phyloP scores from a whole-genome alignment of 2,113 vertebrate species.

The Charadrius vociferus region DNA sequence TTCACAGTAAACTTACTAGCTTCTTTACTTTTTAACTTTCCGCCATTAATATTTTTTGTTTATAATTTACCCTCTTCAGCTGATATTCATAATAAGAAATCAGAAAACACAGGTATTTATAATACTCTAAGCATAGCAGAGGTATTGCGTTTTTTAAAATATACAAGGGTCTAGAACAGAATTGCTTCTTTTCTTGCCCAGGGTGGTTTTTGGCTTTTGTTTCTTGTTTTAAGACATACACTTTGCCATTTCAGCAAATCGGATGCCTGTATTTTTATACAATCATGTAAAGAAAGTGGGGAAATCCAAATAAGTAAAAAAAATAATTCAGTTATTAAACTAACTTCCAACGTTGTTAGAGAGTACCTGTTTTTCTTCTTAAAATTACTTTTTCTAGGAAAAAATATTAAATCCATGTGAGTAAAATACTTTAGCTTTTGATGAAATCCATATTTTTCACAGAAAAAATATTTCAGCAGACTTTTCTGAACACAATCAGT shows the following conservation, averaged over 20 bases:
- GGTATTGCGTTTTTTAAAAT: neutral
- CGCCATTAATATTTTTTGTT: neutral
- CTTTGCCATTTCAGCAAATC: neutral
- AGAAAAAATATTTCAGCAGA: neutral
- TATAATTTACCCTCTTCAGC: neutral
- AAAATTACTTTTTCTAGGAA: neutral
- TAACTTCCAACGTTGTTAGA: neutral
- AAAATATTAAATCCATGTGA: neutral
- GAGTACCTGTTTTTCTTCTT: neutral
- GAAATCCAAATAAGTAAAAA: neutral
- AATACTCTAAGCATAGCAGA: neutral
- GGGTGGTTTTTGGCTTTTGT: neutral
- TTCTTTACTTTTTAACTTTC: neutral
- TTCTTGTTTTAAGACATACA: neutral
- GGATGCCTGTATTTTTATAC: neutral
- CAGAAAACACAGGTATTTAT: neutral
- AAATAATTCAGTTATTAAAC: neutral
- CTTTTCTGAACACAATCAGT: neutral
- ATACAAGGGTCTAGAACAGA: neutral
- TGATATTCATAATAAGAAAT: neutral
- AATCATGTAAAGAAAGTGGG: neutral
- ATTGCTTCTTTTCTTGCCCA: neutral
- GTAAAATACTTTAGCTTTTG: neutral
- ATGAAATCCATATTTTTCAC: neutral
- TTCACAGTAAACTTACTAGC: neutral